Evolutionary conservation across 2,797 vertebrate species (phyloP).

Genomic region (Liasis olivaceus): DNA sequence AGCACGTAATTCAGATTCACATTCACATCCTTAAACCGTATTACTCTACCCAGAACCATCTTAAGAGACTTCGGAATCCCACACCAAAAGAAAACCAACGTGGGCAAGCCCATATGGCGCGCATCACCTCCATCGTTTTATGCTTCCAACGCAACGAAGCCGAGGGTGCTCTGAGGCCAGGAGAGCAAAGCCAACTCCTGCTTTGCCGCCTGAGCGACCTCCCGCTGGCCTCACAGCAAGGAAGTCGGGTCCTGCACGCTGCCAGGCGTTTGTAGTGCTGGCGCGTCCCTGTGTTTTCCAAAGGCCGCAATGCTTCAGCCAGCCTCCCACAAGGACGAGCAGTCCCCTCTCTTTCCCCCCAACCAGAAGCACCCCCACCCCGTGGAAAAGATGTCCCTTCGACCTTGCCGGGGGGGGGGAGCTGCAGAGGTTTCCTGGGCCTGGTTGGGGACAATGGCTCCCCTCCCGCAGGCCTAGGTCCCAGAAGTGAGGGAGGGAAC

Average conservation of each 20-base stretch:
- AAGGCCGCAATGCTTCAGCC: background rate
- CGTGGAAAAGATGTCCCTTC: background rate
- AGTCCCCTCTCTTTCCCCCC: no score
- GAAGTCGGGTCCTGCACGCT: background rate
- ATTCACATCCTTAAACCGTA: no score
- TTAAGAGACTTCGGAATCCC: background rate
- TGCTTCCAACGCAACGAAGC: background rate
- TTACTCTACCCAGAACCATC: no score
- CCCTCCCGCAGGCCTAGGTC: background rate
- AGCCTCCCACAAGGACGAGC: accelerated
- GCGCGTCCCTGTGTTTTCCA: background rate
- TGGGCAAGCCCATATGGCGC: background rate
- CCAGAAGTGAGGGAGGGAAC: background rate
- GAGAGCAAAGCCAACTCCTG: background rate
- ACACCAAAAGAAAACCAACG: background rate
- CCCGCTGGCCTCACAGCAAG: background rate
- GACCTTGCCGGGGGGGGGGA: no score
- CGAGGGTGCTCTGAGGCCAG: background rate
- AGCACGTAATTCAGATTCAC: background rate
- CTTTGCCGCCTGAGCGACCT: background rate
- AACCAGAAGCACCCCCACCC: background rate
- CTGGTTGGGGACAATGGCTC: background rate
- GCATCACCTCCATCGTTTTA: background rate
- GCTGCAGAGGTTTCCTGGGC: background rate
- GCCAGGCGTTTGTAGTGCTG: background rate